These are phyloP conservation scores for Psilanteris sp. DNA, from an alignment of 1,140 invertebrate species.

Conservation along the genomic window DNA sequence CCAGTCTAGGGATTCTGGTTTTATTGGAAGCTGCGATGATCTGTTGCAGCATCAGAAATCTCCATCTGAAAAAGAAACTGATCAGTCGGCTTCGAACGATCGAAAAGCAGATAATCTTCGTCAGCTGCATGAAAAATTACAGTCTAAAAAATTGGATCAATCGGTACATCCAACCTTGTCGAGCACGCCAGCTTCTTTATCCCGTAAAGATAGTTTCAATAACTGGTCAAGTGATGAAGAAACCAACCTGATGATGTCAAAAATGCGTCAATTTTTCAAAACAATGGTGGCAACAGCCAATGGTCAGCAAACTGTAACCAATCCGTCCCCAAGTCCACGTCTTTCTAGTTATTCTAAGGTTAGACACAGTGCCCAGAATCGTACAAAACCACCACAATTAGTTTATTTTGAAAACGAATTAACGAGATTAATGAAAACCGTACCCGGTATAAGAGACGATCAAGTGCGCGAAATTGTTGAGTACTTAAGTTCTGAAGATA, in stretches of 20 bases:
- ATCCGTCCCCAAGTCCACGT: conserved; percentile 80
- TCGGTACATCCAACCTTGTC: conserved; percentile 64
- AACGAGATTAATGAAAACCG: conserved; percentile 94
- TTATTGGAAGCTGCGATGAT: conserved; percentile 93
- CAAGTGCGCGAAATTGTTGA: conserved; percentile 95
- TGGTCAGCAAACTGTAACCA: conserved; percentile 75
- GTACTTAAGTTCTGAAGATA: conserved; percentile 93
- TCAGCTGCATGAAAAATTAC: conserved; percentile 41
- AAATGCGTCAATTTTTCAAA: conserved; percentile 94
- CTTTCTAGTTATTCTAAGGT: conserved; percentile 78
- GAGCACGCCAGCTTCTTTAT: conserved; percentile 81
- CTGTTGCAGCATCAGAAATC: conserved; percentile 84
- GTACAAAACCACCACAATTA: conserved; percentile 89
- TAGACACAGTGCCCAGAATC: conserved; percentile 76
- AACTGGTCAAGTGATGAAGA: conserved; percentile 96
- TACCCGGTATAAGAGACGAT: conserved; percentile 92
- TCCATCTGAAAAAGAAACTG: conserved; percentile 61
- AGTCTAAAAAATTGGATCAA: conserved; percentile 61
- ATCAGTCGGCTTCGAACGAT: conserved; percentile 48
- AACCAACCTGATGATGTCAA: conserved; percentile 96
- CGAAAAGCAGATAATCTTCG: conserved; percentile 48
- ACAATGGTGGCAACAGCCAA: conserved; percentile 87
- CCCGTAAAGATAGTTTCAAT: conserved; percentile 93
- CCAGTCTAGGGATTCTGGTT: conserved; percentile 91
- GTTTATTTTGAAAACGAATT: conserved; percentile 93